These are phyloP conservation scores for Champsocephalus gunnari DNA, from an alignment of 2,797 vertebrate genomes.

Conservation along the genomic window DNA sequence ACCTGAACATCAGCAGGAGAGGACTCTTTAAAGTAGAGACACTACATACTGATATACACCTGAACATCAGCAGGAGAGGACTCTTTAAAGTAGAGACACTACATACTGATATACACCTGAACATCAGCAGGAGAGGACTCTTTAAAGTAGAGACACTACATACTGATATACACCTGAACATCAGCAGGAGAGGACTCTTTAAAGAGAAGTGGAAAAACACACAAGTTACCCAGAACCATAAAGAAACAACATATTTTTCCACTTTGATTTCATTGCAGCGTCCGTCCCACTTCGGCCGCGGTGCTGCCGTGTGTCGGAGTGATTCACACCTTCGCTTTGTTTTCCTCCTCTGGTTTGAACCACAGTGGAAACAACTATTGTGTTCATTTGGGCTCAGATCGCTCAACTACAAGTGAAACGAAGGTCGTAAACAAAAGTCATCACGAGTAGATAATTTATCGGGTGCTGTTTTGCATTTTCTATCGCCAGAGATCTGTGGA, in stretches of 20 bases:
- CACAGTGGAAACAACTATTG: conserved; percentile 25
- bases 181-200: no score
- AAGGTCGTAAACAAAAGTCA: conserved; percentile 37
- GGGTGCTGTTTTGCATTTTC: not conserved
- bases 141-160: no score
- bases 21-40: no score
- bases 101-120: no score
- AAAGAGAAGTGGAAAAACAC: conserved; percentile 39
- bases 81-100: no score
- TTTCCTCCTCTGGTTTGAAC: conserved; percentile 3
- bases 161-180: no score
- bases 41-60: no score
- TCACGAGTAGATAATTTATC: not conserved
- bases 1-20: no score
- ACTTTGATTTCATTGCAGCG: not conserved
- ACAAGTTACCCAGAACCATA: conserved; percentile 19
- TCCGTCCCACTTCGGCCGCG: not conserved
- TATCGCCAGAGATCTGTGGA: not conserved
- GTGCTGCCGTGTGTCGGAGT: not conserved
- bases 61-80: no score
- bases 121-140: no score
- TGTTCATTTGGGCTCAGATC: conserved; percentile 25
- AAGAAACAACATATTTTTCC: conserved; percentile 22
- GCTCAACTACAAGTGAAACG: conserved; percentile 25
- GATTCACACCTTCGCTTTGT: conserved; percentile 23